Conservation (phyloP, 1,140 invertebrate genomes). For the Sesamia nonagrioides region DNA sequence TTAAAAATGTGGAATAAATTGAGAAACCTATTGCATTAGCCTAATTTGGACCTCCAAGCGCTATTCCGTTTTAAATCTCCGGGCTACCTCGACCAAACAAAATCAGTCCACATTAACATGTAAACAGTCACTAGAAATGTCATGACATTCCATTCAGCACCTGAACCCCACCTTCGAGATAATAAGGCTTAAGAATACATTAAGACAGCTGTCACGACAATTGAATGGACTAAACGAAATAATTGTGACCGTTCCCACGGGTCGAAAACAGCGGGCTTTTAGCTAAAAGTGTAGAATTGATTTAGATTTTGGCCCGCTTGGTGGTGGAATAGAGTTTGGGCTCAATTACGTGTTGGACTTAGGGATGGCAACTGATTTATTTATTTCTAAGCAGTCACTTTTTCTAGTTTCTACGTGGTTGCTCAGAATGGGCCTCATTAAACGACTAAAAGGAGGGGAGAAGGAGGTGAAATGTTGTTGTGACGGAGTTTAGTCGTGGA, state of each 20-base stretch:
- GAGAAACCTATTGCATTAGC: no score
- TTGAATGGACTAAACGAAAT: conserved; percentile 1
- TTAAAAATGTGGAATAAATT: no score
- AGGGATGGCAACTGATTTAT: background rate
- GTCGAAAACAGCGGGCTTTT: background rate
- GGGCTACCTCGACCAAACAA: background rate
- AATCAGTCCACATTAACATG: conserved; percentile 12
- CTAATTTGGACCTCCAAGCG: no score
- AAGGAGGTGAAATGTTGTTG: no score
- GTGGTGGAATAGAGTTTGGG: background rate
- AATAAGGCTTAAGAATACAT: background rate
- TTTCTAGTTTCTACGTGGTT: no score
- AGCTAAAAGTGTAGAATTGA: background rate
- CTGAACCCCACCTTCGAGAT: conserved; percentile 6
- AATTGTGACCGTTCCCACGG: conserved; percentile 30
- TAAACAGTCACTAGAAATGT: conserved; percentile 7
- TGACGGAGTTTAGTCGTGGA: no score
- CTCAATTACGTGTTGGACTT: conserved; percentile 9
- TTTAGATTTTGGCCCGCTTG: conserved; percentile 4
- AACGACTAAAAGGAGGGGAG: no score
- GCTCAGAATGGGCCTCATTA: no score
- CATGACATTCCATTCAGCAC: conserved; percentile 20
- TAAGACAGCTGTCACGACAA: conserved; percentile 13
- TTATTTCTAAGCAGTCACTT: background rate
- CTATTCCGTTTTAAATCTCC: background rate